phyloP scores from a whole-genome alignment of 2,888 invertebrate species.

The Diarsia dahlii region DNA sequence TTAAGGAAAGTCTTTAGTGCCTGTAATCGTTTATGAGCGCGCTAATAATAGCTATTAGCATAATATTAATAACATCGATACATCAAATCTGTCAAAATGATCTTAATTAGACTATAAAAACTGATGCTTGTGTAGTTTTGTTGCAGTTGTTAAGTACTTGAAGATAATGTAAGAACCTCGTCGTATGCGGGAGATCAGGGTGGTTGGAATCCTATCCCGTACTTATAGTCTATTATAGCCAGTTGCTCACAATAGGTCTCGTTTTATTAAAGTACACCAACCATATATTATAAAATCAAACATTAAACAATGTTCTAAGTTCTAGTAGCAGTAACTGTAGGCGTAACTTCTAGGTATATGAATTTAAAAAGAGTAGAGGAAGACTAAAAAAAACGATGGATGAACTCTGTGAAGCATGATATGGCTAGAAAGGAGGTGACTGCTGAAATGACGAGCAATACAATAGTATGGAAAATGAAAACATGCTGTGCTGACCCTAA shows the following conservation, averaged over 20 bases:
- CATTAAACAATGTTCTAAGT: not conserved
- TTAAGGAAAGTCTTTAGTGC: conserved; percentile 23
- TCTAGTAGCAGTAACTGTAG: not conserved
- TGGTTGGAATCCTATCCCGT: not conserved
- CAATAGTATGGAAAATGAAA: no score
- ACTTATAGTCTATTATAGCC: not conserved
- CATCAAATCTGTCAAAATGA: conserved; percentile 40
- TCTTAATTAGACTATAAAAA: conserved; percentile 34
- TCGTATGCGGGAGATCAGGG: no score
- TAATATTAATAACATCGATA: conserved; percentile 40
- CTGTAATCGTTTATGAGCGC: conserved; percentile 1
- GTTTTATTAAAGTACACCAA: not conserved
- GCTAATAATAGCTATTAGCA: conserved; percentile 51
- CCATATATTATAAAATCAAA: not conserved
- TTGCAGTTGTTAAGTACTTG: conserved; percentile 8
- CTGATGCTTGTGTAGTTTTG: conserved; percentile 10
- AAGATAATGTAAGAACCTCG: not conserved
- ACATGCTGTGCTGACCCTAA: no score
- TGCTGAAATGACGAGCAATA: no score
- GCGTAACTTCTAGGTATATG: not conserved
- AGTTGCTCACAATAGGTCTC: not conserved
- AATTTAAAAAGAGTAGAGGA: not conserved
- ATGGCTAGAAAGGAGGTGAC: no score
- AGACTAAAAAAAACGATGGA: no score
- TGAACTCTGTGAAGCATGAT: no score